Conservation (phyloP, 2,797 vertebrate species). For the Semaprochilodus insignis region DNA sequence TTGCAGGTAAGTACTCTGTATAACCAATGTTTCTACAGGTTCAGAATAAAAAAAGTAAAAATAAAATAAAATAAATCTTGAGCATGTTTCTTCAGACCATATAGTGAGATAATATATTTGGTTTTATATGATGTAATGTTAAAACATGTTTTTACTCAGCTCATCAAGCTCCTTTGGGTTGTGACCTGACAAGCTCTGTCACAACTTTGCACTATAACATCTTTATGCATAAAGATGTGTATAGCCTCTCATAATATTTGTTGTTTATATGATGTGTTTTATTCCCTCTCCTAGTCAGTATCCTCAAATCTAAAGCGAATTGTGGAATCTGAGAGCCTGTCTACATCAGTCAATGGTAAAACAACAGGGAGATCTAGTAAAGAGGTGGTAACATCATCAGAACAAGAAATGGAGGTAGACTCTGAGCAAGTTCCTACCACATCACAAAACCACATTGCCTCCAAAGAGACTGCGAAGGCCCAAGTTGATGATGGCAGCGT, state of each 20-base stretch:
- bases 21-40: not conserved
- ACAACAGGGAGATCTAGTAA: slow-evolving; percentile 62
- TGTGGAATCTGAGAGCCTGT: slow-evolving; percentile 61
- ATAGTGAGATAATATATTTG: no score
- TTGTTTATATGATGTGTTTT: not conserved
- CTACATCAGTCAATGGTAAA: slow-evolving; percentile 60
- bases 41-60: no score
- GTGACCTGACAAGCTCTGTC: not conserved
- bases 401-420: slow-evolving; percentile 63
- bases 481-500: slow-evolving; percentile 86
- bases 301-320: slow-evolving; percentile 85
- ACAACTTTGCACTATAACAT: not conserved
- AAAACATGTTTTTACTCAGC: not conserved
- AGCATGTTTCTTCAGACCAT: no score
- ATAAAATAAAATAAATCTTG: not conserved
- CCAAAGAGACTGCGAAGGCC: slow-evolving; percentile 68
- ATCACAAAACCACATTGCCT: slow-evolving; percentile 14
- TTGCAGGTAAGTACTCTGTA: slow-evolving; percentile 85
- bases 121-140: no score
- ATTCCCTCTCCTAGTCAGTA: slow-evolving; percentile 76
- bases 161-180: no score
- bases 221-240: not conserved
- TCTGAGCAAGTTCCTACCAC: slow-evolving; percentile 61
- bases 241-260: not conserved
- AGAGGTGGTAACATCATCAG: slow-evolving; percentile 67